A percentile compares a stretch with the other conserved stretches of the same genome.
Conservation (phyloP, 2,113 vertebrate species). For the Psophia crepitans region DNA sequence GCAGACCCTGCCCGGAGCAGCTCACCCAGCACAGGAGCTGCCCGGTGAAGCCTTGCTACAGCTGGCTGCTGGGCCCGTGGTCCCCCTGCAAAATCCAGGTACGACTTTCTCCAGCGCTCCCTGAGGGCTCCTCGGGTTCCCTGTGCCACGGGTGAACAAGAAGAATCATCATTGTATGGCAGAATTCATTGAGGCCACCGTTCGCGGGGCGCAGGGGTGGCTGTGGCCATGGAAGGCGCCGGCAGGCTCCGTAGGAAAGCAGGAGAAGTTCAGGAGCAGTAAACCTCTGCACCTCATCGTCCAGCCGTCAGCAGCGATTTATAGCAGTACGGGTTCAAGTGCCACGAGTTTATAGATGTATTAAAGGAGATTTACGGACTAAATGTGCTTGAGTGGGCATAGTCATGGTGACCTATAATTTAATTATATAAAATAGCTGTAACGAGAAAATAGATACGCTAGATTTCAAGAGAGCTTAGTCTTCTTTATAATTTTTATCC, state of each 20-base stretch:
- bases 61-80: constrained; percentile 89
- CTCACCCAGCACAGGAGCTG: constrained; percentile 87
- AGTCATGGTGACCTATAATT: constrained; percentile 31
- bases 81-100: constrained; percentile 87
- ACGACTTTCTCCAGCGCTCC: background rate
- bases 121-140: background rate
- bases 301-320: background rate
- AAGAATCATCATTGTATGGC: rapidly evolving
- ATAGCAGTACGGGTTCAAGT: background rate
- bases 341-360: background rate
- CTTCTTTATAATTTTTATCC: background rate
- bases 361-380: background rate
- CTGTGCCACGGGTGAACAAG: rapidly evolving
- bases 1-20: constrained; percentile 84
- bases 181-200: background rate
- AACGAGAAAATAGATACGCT: constrained; percentile 19
- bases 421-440: constrained; percentile 53
- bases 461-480: background rate
- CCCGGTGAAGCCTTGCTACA: constrained; percentile 88
- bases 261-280: background rate
- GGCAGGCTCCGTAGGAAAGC: background rate
- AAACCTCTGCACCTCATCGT: background rate
- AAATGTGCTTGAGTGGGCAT: constrained; percentile 15
- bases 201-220: background rate
- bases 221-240: background rate